Percentiles rank a stretch among this genome's conserved stretches.
Conservation (phyloP, 2,113 vertebrate species). For the Setophaga kirtlandii region DNA sequence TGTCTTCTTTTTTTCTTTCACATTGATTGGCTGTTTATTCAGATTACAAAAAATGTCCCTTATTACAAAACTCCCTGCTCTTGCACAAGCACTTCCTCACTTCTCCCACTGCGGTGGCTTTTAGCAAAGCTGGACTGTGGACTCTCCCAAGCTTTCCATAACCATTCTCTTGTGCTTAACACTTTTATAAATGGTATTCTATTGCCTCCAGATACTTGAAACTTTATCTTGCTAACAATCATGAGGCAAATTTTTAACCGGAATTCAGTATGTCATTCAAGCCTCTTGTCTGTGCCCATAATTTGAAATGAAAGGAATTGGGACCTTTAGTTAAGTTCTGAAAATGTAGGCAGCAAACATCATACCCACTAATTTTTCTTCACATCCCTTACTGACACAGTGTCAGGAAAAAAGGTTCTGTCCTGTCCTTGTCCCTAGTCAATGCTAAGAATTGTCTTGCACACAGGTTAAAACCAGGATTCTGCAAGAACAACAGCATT, state of each 20-base stretch:
- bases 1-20: neutral
- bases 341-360: neutral
- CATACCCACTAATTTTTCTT: neutral
- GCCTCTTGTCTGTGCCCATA: neutral
- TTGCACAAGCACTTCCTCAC: neutral
- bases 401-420: neutral
- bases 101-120: neutral
- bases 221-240: neutral
- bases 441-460: neutral
- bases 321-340: neutral
- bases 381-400: neutral
- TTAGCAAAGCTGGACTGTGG: neutral
- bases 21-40: neutral
- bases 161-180: neutral
- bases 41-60: neutral
- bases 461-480: neutral
- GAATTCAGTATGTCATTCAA: neutral
- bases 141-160: neutral
- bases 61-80: neutral
- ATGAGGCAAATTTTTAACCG: neutral
- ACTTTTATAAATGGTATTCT: neutral
- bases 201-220: neutral
- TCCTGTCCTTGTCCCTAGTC: neutral
- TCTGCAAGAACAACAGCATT: rapidly evolving
- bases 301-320: neutral